phyloP scores from a whole-genome alignment of 2,888 invertebrate genomes.

The Sinelater perroti region DNA sequence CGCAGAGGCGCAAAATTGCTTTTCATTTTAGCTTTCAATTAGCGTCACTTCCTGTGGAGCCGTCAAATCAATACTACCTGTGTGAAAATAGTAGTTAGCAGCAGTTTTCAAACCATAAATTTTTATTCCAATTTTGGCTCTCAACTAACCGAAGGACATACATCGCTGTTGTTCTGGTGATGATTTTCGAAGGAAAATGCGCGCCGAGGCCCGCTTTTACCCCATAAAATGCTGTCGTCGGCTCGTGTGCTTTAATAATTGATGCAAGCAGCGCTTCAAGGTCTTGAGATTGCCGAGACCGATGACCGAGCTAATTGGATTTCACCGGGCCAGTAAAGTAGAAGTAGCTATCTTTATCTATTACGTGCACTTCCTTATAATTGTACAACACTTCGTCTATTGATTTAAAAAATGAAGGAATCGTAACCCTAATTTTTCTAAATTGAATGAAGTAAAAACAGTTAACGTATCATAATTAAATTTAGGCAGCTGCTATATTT shows the following conservation, averaged over 20 bases:
- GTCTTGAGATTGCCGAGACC: conserved; percentile 18
- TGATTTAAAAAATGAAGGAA: no score
- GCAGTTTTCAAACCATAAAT: no score
- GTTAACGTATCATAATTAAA: no score
- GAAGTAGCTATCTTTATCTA: conserved; percentile 2
- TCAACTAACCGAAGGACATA: no score
- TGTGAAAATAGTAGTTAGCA: no score
- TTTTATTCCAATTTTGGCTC: no score
- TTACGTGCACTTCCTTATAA: neutral
- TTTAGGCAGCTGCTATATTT: no score
- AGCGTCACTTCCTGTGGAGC: neutral
- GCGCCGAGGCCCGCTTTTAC: neutral
- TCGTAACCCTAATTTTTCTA: no score
- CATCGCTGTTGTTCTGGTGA: no score
- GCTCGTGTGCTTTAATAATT: conserved; percentile 24
- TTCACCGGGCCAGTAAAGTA: conserved; percentile 11
- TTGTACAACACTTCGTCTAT: no score
- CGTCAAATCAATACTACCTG: conserved; percentile 3
- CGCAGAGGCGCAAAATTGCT: no score
- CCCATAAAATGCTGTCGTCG: conserved; percentile 18
- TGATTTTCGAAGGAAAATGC: neutral
- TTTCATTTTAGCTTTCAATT: neutral
- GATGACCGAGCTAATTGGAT: conserved; percentile 24
- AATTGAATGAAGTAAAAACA: no score
- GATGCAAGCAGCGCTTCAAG: conserved; percentile 17